Evolutionary conservation across 2,888 invertebrate genomes (phyloP), one percentile per base, ranked within the genome.

Genomic region (Ormyrus thymus): DNA sequence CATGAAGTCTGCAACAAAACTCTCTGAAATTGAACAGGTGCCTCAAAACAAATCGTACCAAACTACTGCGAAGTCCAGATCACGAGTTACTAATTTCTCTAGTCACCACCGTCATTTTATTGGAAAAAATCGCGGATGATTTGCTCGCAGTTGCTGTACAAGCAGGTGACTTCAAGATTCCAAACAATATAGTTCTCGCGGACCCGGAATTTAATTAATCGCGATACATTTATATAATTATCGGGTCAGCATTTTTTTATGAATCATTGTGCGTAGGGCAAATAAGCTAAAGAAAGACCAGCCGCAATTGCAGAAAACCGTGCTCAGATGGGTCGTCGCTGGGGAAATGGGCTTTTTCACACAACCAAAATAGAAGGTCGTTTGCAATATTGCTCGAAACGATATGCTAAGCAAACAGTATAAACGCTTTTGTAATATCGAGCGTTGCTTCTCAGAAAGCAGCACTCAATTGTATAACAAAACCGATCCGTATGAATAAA

Each of bases 131-230:
- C n/a, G 45, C 11, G 7, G 43, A 61, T 43, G 10, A 61, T 43
- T 7, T 61, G 61, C 61, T 43, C 15, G 2, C 8, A 0, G 43
- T 7, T 43, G 5, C n/a, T 10, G 45, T 61, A 10, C 3, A 43
- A 45, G 2, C 7, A 10, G 9, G 9, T 7, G 8, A 43, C n/a
- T 43, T 61, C 15, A 0, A 13, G 13, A 81, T 81, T 46, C 79
- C 82, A 0, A 3, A 10, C 0, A 55, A 59, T 10, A 55, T 74
- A 0, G 48, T 61, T 7, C 58, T 79, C 8, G 75, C 80, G 0
- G 81, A 80, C 68, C 77, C 74, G 0, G 6, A 29, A 0, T 76
- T 75, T 29, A 7, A 79, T 9, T 1, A n/a, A 9, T 50, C 75
- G 0, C 6, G 65, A 0, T 11, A 55, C 43, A 51, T 78, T 3